Conservation (phyloP, 2,797 vertebrate species). For the Clarias platycephalus region DNA sequence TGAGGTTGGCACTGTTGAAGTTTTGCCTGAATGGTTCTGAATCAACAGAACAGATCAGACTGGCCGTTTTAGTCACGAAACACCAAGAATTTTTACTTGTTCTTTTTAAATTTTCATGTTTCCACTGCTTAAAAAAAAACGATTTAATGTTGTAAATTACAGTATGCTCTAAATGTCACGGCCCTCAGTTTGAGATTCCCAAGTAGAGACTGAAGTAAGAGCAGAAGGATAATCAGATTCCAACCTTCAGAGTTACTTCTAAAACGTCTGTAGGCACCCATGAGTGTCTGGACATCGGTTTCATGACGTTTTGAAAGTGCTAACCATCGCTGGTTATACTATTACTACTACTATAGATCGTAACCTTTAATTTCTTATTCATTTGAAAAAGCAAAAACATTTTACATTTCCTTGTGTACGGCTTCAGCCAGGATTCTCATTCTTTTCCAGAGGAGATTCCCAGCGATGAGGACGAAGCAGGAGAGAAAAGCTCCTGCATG, state of each 20-base stretch:
- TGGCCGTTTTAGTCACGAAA: background rate
- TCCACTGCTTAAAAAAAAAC: background rate
- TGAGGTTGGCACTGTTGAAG: too few species aligned
- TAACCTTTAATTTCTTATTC: background rate
- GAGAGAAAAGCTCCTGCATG: slow-evolving; percentile 70
- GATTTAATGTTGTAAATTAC: background rate
- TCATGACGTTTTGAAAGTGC: background rate
- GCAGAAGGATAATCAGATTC: background rate
- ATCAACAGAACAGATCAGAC: background rate
- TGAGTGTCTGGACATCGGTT: background rate
- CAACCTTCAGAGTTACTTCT: background rate
- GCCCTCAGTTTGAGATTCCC: background rate
- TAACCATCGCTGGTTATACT: too few species aligned
- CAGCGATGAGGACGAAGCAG: slow-evolving; percentile 91
- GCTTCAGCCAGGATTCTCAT: background rate
- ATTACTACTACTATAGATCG: too few species aligned
- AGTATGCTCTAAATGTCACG: background rate
- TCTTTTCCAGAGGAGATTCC: slow-evolving; percentile 86
- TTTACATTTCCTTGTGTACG: background rate
- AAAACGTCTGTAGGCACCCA: background rate
- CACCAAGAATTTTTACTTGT: background rate
- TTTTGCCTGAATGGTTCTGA: background rate
- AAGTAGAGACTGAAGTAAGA: background rate
- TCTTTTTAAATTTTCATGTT: background rate
- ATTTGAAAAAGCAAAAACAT: background rate